These are phyloP conservation scores for Hemibagrus wyckioides DNA, from an alignment of 2,113 vertebrate species.

Conservation along the genomic window DNA sequence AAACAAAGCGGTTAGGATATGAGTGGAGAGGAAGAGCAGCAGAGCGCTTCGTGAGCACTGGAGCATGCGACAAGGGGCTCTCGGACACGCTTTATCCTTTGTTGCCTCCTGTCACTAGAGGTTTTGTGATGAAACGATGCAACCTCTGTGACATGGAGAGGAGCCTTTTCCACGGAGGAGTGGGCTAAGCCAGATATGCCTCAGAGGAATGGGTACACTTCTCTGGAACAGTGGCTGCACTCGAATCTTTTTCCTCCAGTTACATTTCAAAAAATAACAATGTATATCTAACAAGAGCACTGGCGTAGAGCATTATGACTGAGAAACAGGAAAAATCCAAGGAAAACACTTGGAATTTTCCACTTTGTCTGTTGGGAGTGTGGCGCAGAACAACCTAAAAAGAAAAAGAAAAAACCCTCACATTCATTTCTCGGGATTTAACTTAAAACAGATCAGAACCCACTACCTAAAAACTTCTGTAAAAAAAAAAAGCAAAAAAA, in stretches of 20 bases:
- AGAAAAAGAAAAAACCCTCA: background rate
- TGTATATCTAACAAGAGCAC: background rate
- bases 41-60: constrained; percentile 17
- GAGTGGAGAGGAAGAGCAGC: background rate
- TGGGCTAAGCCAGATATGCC: background rate
- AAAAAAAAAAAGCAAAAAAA: constrained; percentile 6
- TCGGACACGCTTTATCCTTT: constrained; percentile 4
- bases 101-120: background rate
- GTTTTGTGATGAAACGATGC: constrained; percentile 11
- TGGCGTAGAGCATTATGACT: too few relatives aligned
- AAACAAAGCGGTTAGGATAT: constrained; percentile 30
- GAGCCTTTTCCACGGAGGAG: background rate
- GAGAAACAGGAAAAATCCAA: background rate
- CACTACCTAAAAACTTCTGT: background rate
- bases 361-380: constrained; percentile 15
- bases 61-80: constrained; percentile 3
- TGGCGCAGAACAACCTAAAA: background rate
- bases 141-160: constrained; percentile 2
- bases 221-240: background rate
- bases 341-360: constrained; percentile 12
- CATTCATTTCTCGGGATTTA: constrained; percentile 1
- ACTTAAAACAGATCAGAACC: background rate
- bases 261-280: background rate
- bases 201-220: background rate
- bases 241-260: background rate